Evolutionary conservation across 2,113 vertebrate species (phyloP).

Genomic region (Bungarus multicinctus): DNA sequence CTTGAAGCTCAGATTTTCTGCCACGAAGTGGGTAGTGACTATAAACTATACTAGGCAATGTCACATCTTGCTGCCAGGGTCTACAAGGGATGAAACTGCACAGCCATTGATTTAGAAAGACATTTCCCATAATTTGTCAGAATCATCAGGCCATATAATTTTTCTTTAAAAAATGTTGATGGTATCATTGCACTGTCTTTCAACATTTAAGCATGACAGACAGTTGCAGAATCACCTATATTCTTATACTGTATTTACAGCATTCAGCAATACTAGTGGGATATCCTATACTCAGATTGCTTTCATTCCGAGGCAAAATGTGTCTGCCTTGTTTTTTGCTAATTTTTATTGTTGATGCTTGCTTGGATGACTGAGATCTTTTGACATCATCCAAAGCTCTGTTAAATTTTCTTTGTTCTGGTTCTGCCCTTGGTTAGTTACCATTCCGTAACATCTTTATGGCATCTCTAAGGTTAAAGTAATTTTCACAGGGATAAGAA

Average conservation of each 20-base stretch:
- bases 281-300: not conserved
- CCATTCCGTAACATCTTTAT: not conserved
- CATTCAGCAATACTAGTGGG: not conserved
- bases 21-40: not conserved
- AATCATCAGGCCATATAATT: not conserved
- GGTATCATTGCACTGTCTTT: not conserved
- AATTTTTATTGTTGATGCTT: not conserved
- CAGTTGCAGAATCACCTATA: not conserved
- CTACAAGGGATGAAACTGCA: not conserved
- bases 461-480: not conserved
- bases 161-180: not conserved
- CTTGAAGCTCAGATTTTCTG: not conserved
- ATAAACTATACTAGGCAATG: not conserved
- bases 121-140: not conserved
- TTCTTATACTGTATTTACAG: not conserved
- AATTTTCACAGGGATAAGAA: not conserved
- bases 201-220: not conserved
- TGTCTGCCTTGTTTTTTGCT: not conserved
- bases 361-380: not conserved
- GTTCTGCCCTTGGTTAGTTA: not conserved
- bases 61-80: not conserved
- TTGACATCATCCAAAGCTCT: not conserved
- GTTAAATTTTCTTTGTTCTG: not conserved
- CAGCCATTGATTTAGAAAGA: not conserved
- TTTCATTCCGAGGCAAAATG: not conserved